Conservation (phyloP, 1,140 invertebrate genomes). For the Maconellicoccus hirsutus region DNA sequence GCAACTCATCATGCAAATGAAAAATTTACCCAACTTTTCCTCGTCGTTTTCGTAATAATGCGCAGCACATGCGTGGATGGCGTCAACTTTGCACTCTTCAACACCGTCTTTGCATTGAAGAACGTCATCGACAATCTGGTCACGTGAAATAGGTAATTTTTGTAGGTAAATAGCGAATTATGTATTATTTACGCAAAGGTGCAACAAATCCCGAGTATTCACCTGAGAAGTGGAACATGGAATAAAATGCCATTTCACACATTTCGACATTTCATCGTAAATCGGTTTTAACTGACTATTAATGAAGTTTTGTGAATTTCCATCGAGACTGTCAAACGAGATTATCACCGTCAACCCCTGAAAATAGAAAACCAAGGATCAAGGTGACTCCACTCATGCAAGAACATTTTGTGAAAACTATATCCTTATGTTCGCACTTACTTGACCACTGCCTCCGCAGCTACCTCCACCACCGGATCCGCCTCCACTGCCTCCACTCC, state of each 20-base stretch:
- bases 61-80: background rate
- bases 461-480: too few species aligned
- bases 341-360: too few species aligned
- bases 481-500: too few species aligned
- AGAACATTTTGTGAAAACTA: too few species aligned
- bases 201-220: background rate
- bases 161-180: background rate
- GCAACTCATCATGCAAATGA: background rate
- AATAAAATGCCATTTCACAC: background rate
- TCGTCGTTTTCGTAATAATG: background rate
- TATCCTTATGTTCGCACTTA: too few species aligned
- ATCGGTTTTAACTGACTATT: background rate
- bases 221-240: background rate
- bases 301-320: background rate
- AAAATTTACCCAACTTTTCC: background rate
- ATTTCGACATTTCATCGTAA: background rate
- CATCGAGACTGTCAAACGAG: background rate
- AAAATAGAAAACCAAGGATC: too few species aligned
- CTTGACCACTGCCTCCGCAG: too few species aligned
- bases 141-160: background rate
- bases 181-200: too few species aligned
- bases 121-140: background rate
- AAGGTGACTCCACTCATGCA: too few species aligned
- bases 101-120: background rate
- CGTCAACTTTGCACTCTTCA: background rate